Base-by-base conservation (phyloP, 2,888 invertebrate species). In the Dichetophora obliterata region DNA sequence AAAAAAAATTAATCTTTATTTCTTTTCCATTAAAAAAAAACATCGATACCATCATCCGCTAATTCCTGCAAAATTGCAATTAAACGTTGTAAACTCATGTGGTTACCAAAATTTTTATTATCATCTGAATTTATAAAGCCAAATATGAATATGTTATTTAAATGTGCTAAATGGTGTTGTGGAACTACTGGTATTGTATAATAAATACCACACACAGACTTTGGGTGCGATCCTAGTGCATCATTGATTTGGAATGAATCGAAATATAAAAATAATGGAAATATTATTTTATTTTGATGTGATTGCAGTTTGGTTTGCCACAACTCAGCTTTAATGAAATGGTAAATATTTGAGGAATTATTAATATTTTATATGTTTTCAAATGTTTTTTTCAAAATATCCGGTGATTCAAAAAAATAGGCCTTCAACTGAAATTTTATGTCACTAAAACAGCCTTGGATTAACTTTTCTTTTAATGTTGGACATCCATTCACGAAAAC, bases 371-470 rank as follows among this genome's bases (percentile, higher is more conserved):
- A 5, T 77, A 80, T 78, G 63, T 78, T 80, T 50, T 78, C 54
- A 54, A 78, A 68, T 16, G 77, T 78, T 14, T 72, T 24, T 63
- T 73, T 52, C 34, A 79, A 65, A 66, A 78, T 54, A 59, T 69
- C 76, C 50, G 76, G 75, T 9, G 74, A 66, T 68, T 80, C 75
- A 22, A 78, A n/a, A n/a, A n/a, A 78, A 77, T 70, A 75, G 57
- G 54, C 69, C 72, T 79, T 79, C 48, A 79, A 75, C 72, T 80
- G 77, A 72, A 77, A 73, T 75, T 71, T 76, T 63, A 77, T 75
- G 71, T 71, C 69, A 37, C 68, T 75, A 19, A 80, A 57, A 66
- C 80, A 71, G 22, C 75, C 75, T 68, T 75, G 74, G 22, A 76
- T 75, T 52, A 24, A 57, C 74, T 78, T 79, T 75, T 71, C 76